A percentile compares a stretch with the other conserved stretches of the same genome.
Conservation (phyloP, 2,888 invertebrate species). For the Entomobrya proxima region DNA sequence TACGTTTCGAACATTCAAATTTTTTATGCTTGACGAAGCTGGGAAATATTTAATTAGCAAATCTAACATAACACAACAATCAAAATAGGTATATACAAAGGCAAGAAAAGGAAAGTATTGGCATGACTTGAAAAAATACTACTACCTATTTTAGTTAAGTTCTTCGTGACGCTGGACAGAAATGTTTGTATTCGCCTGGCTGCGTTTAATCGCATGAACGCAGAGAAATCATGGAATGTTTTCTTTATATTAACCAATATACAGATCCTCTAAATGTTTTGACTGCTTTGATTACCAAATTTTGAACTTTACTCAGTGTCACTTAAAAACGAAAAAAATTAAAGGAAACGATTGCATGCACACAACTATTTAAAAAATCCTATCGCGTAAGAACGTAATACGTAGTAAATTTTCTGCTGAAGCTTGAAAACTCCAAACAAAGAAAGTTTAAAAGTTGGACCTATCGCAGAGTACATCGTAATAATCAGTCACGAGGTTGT, state of each 20-base stretch:
- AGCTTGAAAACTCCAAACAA: background rate
- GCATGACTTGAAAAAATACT: background rate
- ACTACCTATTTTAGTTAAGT: constrained; percentile 37
- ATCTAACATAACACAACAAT: background rate
- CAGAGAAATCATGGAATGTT: background rate
- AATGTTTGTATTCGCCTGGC: background rate
- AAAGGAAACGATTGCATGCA: no score
- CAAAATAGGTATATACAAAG: background rate
- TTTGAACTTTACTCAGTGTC: no score
- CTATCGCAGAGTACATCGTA: background rate
- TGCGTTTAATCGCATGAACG: constrained; percentile 8
- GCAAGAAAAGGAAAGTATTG: constrained; percentile 3
- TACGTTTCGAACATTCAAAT: background rate
- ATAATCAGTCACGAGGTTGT: constrained; percentile 24
- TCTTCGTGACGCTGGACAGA: background rate
- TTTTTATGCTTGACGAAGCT: background rate
- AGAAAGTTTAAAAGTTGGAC: background rate
- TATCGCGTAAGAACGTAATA: no score
- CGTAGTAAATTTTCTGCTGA: background rate
- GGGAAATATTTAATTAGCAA: constrained; percentile 54
- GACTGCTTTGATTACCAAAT: no score
- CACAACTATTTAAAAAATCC: no score
- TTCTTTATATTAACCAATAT: no score
- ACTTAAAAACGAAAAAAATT: no score
- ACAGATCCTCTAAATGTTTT: no score